phyloP scores from a whole-genome alignment of 2,888 invertebrate species.

The Synergus gifuensis region DNA sequence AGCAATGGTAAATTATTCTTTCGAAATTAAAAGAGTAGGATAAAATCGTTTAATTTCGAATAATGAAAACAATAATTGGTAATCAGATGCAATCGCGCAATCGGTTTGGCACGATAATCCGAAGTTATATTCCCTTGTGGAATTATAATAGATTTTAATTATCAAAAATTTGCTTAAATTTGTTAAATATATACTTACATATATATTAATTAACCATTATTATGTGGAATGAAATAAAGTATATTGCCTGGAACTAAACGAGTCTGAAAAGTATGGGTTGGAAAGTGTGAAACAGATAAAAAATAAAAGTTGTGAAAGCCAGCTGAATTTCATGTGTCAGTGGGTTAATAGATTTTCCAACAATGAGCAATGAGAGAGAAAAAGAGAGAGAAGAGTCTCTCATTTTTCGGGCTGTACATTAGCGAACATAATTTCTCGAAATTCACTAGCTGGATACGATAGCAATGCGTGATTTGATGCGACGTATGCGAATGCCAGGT shows the following conservation, averaged over 20 bases:
- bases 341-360: neutral
- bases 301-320: neutral
- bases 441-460: constrained; percentile 9
- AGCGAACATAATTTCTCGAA: constrained; percentile 32
- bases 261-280: too few species aligned
- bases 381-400: neutral
- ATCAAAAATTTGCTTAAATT: neutral
- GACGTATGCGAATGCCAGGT: constrained; percentile 44
- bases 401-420: neutral
- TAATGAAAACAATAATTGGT: neutral
- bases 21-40: neutral
- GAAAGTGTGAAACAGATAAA: too few species aligned
- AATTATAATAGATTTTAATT: neutral
- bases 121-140: neutral
- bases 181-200: too few species aligned
- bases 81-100: neutral
- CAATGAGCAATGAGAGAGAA: neutral
- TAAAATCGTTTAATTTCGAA: too few species aligned
- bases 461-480: constrained; percentile 28
- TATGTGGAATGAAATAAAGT: neutral
- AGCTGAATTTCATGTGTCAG: constrained; percentile 3
- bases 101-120: neutral
- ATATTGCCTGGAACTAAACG: too few species aligned
- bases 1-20: neutral
- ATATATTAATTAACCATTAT: neutral